Base-by-base conservation (phyloP, 2,113 vertebrate genomes). In the Toxotes chatareus region DNA sequence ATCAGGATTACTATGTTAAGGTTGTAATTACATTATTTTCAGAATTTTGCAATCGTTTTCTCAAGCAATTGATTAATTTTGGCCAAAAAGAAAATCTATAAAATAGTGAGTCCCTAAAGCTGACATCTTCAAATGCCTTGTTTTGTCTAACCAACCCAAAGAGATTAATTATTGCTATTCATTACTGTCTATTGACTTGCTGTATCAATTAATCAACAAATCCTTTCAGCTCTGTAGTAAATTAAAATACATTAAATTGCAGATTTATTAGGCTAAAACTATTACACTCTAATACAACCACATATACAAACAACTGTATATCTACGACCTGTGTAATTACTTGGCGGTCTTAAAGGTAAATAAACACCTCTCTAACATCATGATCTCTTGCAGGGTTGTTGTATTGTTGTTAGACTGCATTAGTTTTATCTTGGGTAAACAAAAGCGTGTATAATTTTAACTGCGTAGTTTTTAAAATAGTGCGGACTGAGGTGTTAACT, bases 401-500 rank as follows among this genome's bases (percentile, higher is more conserved):
- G 13, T 3, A 7, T 7, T 68, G 21, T 31, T 47, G n/a, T 64
- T 36, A 47, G 2, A 14, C 65, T 19, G 19, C 17, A 63, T 42
- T 19, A 53, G 16, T 60, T 61, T 31, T 5, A 57, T 27, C 63
- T 72, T n/a, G 34, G 63, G 67, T 47, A 57, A 56, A 40, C 40
- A n/a, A 2, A 5, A 21, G 12, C 12, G 13, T 36, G 27, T n/a
- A 2, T 59, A 21, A 46, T 57, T 42, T 16, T 38, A 73, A 80
- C 55, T 68, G 21, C 65, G 77, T 32, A 68, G 68, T 12, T 64
- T 36, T 75, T 0, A 32, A 60, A 46, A 69, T 16, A 12, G n/a
- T 51, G 4, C 14, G 27, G 13, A 44, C 12, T 21, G 23, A 32
- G 6, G 36, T 14, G 2, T 40, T 36, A 59, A 75, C 14, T 3